A percentile compares a stretch with the other conserved stretches of the same genome.
Conservation (phyloP, 2,113 vertebrate genomes). For the Lichenostomus cassidix region DNA sequence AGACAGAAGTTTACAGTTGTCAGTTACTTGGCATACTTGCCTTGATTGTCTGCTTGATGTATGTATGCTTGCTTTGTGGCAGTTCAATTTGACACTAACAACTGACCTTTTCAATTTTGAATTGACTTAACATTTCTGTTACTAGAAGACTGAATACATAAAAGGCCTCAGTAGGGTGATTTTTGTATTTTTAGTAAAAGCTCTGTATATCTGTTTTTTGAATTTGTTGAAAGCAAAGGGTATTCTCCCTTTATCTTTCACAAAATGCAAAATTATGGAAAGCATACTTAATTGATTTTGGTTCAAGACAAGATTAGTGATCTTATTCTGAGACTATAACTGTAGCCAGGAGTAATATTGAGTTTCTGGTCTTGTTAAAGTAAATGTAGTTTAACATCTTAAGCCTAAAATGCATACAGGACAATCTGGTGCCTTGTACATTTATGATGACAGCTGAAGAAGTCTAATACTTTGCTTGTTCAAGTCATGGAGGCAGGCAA, state of each 20-base stretch:
- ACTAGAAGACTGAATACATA: conserved; percentile 12
- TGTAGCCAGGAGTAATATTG: neutral
- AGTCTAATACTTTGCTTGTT: neutral
- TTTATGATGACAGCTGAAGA: neutral
- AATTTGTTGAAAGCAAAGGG: neutral
- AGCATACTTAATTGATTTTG: neutral
- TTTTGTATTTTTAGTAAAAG: conserved; percentile 30
- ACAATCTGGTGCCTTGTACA: neutral
- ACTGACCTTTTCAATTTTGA: conserved; percentile 60
- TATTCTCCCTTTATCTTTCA: neutral
- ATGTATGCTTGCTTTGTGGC: conserved; percentile 10
- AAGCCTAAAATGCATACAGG: neutral
- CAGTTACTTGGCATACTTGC: conserved; percentile 49
- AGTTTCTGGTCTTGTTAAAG: neutral
- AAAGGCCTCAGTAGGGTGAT: neutral
- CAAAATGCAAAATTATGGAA: neutral
- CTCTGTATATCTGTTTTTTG: neutral
- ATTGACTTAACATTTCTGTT: conserved; percentile 50
- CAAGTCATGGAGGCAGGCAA: neutral
- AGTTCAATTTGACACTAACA: conserved; percentile 48
- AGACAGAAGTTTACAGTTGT: conserved; percentile 44
- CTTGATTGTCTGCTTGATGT: conserved; percentile 39
- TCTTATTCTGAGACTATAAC: neutral
- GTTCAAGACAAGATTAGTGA: neutral
- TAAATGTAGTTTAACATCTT: neutral